A percentile compares a stretch with the other conserved stretches of the same genome.
Evolutionary conservation across 1,140 invertebrate species (phyloP).

Genomic region (Ostrea denselamellosa): DNA sequence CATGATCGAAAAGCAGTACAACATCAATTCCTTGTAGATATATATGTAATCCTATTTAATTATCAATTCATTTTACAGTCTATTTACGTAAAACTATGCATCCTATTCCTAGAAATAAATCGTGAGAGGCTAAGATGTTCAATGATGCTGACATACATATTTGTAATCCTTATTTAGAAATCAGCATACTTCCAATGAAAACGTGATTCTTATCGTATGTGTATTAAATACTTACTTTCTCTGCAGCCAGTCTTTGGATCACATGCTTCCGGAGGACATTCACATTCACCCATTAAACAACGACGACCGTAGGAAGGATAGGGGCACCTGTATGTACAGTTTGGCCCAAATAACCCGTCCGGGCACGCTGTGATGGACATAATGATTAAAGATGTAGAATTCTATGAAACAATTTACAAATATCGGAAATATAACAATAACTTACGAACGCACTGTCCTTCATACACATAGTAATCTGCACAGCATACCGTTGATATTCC

Average conservation of each 20-base stretch:
- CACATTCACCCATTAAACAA: background rate
- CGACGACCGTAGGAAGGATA: background rate
- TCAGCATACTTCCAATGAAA: too few species aligned
- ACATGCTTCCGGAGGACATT: background rate
- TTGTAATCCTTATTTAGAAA: too few species aligned
- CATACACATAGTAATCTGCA: background rate
- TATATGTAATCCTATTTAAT: too few species aligned
- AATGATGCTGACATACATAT: too few species aligned
- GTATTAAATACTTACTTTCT: background rate
- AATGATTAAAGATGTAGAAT: background rate
- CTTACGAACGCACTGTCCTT: background rate
- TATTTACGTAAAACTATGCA: too few species aligned
- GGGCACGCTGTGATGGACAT: background rate
- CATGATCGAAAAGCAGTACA: too few species aligned
- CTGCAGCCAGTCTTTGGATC: background rate
- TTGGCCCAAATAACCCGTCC: background rate
- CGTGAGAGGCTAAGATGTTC: too few species aligned
- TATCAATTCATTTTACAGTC: too few species aligned
- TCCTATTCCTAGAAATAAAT: too few species aligned
- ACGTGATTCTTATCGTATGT: background rate
- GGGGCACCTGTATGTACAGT: background rate
- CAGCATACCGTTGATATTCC: background rate
- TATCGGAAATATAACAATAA: background rate
- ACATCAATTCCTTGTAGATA: too few species aligned
- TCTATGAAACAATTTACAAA: background rate